Conservation (phyloP, 2,888 invertebrate species). For the Cryptocheilus praepositus region DNA sequence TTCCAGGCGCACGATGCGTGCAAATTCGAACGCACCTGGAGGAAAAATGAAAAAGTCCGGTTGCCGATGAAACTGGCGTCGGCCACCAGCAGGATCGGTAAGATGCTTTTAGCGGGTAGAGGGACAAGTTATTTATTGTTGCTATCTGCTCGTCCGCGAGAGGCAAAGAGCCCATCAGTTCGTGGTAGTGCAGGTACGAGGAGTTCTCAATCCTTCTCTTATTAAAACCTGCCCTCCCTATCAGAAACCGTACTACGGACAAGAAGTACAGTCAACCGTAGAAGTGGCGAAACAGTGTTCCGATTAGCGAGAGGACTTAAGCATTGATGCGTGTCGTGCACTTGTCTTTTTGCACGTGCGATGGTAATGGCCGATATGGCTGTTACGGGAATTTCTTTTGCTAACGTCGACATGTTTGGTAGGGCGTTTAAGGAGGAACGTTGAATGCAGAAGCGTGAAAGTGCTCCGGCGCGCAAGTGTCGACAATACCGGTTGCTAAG, state of each 20-base stretch:
- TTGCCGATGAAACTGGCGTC: constrained; percentile 8
- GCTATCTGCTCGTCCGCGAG: constrained; percentile 65
- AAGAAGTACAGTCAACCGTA: constrained; percentile 61
- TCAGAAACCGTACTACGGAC: constrained; percentile 60
- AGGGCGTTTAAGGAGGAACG: no score
- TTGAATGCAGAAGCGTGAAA: no score
- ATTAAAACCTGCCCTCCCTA: constrained; percentile 73
- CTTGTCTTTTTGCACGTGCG: no score
- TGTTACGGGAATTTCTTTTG: no score
- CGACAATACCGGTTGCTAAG: no score
- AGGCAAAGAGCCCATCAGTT: constrained; percentile 50
- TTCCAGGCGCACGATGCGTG: no score
- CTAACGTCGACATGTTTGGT: no score
- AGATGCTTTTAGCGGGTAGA: constrained; percentile 69
- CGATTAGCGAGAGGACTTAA: not conserved
- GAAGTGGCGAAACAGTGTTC: constrained; percentile 40
- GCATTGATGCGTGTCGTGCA: no score
- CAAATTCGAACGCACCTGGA: no score
- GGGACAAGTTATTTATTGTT: constrained; percentile 70
- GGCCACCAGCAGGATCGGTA: constrained; percentile 55
- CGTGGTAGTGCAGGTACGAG: constrained; percentile 55
- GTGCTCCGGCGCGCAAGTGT: no score
- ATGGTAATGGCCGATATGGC: no score
- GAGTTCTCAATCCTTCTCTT: constrained; percentile 73
- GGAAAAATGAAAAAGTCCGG: no score